A percentile compares a stretch with the other conserved stretches of the same genome.
These are phyloP conservation scores for Oasisia sp. DNA, from an alignment of 2,888 invertebrate species.

Conservation along the genomic window DNA sequence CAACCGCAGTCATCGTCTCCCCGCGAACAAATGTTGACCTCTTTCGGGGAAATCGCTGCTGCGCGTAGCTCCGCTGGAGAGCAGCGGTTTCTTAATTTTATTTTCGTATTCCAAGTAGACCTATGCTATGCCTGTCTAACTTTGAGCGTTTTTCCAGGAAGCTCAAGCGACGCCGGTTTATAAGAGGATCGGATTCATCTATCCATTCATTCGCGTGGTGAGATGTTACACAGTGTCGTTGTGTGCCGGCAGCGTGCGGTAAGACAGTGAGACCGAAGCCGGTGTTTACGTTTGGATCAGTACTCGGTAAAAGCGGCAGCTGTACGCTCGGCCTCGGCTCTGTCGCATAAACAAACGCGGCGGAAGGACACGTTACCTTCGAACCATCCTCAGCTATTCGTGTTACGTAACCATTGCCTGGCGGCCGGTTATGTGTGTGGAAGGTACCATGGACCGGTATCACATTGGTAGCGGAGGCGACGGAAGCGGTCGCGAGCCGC, in stretches of 20 bases:
- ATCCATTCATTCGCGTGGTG: constrained; percentile 13
- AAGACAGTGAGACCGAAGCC: constrained; percentile 4
- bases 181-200: background rate
- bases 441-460: background rate
- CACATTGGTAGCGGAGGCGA: background rate
- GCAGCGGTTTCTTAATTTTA: constrained; percentile 3
- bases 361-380: background rate
- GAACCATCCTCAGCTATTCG: background rate
- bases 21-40: background rate
- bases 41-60: background rate
- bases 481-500: background rate
- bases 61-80: background rate
- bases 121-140: background rate
- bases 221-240: background rate
- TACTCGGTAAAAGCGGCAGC: background rate
- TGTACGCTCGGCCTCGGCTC: background rate
- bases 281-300: background rate
- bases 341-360: background rate
- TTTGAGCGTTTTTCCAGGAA: constrained; percentile 10
- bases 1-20: background rate
- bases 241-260: background rate
- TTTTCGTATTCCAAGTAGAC: constrained; percentile 13
- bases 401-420: background rate
- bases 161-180: background rate
- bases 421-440: background rate